Conservation (phyloP, 1,140 invertebrate genomes). For the Aphidius gifuensis region DNA sequence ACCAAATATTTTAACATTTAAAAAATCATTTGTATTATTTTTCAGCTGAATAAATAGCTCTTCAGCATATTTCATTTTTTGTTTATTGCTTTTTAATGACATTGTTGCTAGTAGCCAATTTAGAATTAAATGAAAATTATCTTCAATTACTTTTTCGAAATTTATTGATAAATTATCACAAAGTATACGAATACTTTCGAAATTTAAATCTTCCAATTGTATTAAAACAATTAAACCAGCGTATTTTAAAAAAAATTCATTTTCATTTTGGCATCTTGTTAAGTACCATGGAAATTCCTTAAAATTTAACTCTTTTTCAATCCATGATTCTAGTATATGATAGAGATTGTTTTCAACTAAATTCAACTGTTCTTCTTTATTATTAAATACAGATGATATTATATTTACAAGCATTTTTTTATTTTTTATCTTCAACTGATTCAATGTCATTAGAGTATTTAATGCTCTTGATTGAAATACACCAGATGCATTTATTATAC, state of each 20-base stretch:
- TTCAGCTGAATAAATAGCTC: slow-evolving; percentile 27
- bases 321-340: slow-evolving; percentile 36
- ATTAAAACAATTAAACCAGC: slow-evolving; percentile 43
- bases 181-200: slow-evolving; percentile 32
- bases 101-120: slow-evolving; percentile 29
- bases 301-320: neutral
- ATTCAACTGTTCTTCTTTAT: slow-evolving; percentile 23
- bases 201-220: slow-evolving; percentile 39
- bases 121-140: slow-evolving; percentile 43
- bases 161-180: slow-evolving; percentile 35
- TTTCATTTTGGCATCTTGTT: slow-evolving; percentile 37
- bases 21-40: slow-evolving; percentile 30
- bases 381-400: slow-evolving; percentile 33
- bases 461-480: slow-evolving; percentile 47
- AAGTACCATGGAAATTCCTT: slow-evolving; percentile 34
- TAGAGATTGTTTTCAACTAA: slow-evolving; percentile 50
- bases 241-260: slow-evolving; percentile 49
- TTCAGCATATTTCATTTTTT: slow-evolving; percentile 6
- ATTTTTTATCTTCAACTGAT: slow-evolving; percentile 41
- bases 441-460: slow-evolving; percentile 42
- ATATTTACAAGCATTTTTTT: slow-evolving; percentile 37
- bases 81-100: neutral
- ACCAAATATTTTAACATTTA: slow-evolving; percentile 27
- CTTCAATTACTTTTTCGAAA: slow-evolving; percentile 43
- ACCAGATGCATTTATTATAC: slow-evolving; percentile 45